These are phyloP conservation scores for Bruchidius siliquastri DNA, from an alignment of 2,888 invertebrate species.

Conservation along the genomic window DNA sequence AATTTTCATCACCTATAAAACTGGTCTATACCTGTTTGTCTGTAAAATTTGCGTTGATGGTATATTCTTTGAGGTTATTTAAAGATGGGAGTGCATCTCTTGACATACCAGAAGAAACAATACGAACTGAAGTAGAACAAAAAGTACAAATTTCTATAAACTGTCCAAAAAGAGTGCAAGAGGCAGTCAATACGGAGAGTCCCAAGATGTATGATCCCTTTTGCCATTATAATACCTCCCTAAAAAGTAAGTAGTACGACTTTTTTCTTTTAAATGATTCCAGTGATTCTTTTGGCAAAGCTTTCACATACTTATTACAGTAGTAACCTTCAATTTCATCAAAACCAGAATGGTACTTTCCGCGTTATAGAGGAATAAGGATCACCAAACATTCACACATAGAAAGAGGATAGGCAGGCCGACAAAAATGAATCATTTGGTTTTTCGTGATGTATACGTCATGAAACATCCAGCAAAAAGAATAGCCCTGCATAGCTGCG, in stretches of 20 bases:
- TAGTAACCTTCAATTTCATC: no score
- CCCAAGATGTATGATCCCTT: slow-evolving; percentile 38
- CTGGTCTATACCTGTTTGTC: no score
- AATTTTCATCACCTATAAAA: no score
- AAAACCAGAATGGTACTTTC: no score
- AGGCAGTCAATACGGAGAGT: slow-evolving; percentile 12
- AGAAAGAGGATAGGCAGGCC: no score
- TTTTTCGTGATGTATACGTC: no score
- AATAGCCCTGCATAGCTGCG: no score
- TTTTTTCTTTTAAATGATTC: neutral
- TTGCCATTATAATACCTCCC: slow-evolving; percentile 44
- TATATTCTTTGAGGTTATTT: neutral
- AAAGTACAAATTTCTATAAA: neutral
- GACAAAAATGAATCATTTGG: no score
- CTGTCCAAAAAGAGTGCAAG: neutral
- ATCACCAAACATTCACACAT: no score
- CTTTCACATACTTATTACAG: no score
- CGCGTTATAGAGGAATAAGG: no score
- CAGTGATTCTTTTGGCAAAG: neutral
- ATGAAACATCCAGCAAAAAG: no score
- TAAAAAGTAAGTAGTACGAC: slow-evolving; percentile 35
- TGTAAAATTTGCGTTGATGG: neutral
- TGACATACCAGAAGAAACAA: neutral
- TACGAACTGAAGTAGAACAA: neutral
- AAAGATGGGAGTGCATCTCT: neutral